Percentiles rank a stretch among this genome's conserved stretches.
Evolutionary conservation across 2,113 vertebrate genomes (phyloP).

Genomic region (Choloepus hoffmanni): DNA sequence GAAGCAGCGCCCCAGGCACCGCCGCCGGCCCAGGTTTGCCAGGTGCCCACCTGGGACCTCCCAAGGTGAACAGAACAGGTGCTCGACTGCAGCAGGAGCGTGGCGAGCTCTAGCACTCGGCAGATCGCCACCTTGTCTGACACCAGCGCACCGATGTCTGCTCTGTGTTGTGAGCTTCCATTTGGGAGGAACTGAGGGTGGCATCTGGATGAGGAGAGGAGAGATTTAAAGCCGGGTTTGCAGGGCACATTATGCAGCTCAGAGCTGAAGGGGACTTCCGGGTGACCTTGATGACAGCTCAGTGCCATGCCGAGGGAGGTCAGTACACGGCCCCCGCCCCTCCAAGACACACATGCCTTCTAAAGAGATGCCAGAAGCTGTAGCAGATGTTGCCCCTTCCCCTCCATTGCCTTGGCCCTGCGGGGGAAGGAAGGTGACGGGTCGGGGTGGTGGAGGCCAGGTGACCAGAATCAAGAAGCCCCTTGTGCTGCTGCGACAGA

Average conservation of each 20-base stretch:
- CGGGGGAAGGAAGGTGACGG: background rate
- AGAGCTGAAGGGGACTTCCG: background rate
- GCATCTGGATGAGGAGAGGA: background rate
- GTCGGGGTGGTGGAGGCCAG: too few species aligned
- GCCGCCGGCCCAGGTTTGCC: background rate
- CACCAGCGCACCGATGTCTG: accelerated
- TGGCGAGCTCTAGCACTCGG: background rate
- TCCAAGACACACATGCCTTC: background rate
- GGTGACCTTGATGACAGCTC: too few species aligned
- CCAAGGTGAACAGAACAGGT: background rate
- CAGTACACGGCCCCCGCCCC: background rate
- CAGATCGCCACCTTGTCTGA: background rate
- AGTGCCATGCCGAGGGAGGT: background rate
- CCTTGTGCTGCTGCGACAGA: too few species aligned
- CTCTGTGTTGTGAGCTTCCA: background rate
- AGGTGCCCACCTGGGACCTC: too few species aligned
- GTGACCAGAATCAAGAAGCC: too few species aligned
- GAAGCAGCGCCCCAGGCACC: background rate
- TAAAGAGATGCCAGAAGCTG: background rate
- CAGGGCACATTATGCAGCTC: background rate
- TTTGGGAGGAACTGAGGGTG: background rate
- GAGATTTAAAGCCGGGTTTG: background rate
- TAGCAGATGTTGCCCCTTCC: background rate
- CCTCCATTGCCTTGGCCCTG: background rate
- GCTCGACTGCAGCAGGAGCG: too few species aligned